Percentiles rank a stretch among this genome's conserved stretches.
These are phyloP conservation scores for Nematopogon swammerdamellus DNA, from an alignment of 2,888 invertebrate species.

Conservation along the genomic window DNA sequence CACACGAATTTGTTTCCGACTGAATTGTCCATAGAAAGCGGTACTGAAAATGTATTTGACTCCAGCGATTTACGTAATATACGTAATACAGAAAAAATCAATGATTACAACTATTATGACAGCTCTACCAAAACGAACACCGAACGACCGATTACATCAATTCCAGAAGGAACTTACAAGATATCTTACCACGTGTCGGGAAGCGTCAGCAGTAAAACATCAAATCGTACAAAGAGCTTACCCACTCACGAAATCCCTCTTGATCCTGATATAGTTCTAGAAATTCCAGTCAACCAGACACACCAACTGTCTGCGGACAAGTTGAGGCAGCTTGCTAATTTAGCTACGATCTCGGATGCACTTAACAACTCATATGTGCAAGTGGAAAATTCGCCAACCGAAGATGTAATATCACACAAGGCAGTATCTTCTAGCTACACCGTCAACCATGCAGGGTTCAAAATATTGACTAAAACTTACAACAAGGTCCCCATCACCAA, in stretches of 20 bases:
- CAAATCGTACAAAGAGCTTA: conserved; percentile 39
- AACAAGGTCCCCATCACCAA: conserved; percentile 54
- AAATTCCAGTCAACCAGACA: conserved; percentile 40
- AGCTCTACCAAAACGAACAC: conserved; percentile 1
- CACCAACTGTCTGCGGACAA: conserved; percentile 41
- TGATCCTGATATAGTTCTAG: conserved; percentile 43
- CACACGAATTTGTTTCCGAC: too few species aligned
- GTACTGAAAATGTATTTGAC: too few species aligned
- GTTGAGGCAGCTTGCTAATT: conserved; percentile 51
- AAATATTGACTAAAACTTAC: conserved; percentile 62
- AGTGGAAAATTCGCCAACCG: conserved; percentile 21
- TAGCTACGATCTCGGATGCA: conserved; percentile 53
- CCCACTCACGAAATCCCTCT: conserved; percentile 42
- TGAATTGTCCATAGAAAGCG: too few species aligned
- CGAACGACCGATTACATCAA: conserved; percentile 12
- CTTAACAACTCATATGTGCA: conserved; percentile 50
- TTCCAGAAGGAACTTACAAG: conserved; percentile 44
- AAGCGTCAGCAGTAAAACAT: conserved; percentile 46
- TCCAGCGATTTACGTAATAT: too few species aligned
- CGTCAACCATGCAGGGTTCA: conserved; percentile 62
- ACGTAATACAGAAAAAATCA: too few species aligned
- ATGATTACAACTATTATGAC: not conserved
- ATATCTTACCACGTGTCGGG: conserved; percentile 49
- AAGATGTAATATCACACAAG: conserved; percentile 56
- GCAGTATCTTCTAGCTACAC: conserved; percentile 59